Evolutionary conservation across 1,140 invertebrate species (phyloP).

Genomic region (Solen grandis): DNA sequence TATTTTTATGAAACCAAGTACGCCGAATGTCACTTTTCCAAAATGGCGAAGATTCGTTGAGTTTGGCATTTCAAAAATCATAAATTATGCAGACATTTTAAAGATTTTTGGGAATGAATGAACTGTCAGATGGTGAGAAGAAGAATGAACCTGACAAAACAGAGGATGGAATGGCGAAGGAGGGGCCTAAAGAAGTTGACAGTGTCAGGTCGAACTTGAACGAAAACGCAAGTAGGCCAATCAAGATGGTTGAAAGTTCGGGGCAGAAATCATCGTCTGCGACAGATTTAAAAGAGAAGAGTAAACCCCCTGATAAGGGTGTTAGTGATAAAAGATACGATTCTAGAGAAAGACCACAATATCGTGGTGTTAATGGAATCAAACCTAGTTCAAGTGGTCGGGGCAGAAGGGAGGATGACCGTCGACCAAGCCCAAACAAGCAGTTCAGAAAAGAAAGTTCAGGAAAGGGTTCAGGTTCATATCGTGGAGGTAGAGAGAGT

Average conservation of each 20-base stretch:
- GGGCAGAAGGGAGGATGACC: slow-evolving; percentile 21
- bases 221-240: slow-evolving; percentile 56
- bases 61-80: too few species aligned
- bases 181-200: background rate
- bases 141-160: slow-evolving; percentile 25
- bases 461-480: slow-evolving; percentile 14
- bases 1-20: too few species aligned
- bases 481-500: slow-evolving; percentile 9
- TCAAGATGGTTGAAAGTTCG: slow-evolving; percentile 49
- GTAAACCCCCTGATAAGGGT: slow-evolving; percentile 14
- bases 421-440: slow-evolving; percentile 18
- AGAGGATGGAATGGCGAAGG: slow-evolving; percentile 16
- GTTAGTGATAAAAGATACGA: slow-evolving; percentile 25
- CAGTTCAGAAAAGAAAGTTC: background rate
- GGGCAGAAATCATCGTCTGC: slow-evolving; percentile 17
- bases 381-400: slow-evolving; percentile 24
- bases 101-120: slow-evolving; percentile 54
- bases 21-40: too few species aligned
- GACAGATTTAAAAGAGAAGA: slow-evolving; percentile 10
- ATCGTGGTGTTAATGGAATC: slow-evolving; percentile 29
- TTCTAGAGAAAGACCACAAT: slow-evolving; percentile 5
- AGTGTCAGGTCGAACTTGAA: slow-evolving; percentile 27
- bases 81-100: too few species aligned
- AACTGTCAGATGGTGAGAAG: slow-evolving; percentile 44
- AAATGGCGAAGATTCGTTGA: too few species aligned